phyloP scores from a whole-genome alignment of 1,140 invertebrate genomes.

The Platyura marginata region DNA sequence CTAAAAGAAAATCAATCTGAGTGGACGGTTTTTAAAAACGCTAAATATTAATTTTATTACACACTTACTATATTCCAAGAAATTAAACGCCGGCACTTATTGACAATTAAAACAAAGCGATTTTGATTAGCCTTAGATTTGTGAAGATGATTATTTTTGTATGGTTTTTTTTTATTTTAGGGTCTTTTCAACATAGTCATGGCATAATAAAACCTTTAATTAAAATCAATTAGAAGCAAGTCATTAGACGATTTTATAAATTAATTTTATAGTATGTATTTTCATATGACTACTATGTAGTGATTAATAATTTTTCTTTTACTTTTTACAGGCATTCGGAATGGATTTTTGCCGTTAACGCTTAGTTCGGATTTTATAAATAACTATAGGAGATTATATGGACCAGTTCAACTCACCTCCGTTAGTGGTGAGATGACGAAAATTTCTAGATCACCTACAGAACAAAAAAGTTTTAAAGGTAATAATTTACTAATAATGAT shows the following conservation, averaged over 20 bases:
- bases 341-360: neutral
- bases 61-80: neutral
- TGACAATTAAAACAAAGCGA: neutral
- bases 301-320: too few relatives aligned
- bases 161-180: neutral
- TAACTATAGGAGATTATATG: constrained; percentile 1
- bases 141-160: neutral
- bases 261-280: too few relatives aligned
- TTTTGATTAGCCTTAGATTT: neutral
- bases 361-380: neutral
- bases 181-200: neutral
- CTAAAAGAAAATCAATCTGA: too few relatives aligned
- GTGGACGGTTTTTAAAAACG: too few relatives aligned
- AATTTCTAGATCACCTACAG: neutral
- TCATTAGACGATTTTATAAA: too few relatives aligned
- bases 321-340: neutral
- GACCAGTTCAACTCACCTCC: neutral
- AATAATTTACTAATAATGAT: too few relatives aligned
- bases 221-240: neutral
- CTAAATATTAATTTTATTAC: neutral
- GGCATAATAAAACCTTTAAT: neutral
- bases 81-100: neutral
- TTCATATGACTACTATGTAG: too few relatives aligned
- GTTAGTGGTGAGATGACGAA: too few relatives aligned
- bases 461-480: neutral